Base-by-base conservation (phyloP, 2,797 vertebrate genomes). In the Sebastes diaconus region DNA sequence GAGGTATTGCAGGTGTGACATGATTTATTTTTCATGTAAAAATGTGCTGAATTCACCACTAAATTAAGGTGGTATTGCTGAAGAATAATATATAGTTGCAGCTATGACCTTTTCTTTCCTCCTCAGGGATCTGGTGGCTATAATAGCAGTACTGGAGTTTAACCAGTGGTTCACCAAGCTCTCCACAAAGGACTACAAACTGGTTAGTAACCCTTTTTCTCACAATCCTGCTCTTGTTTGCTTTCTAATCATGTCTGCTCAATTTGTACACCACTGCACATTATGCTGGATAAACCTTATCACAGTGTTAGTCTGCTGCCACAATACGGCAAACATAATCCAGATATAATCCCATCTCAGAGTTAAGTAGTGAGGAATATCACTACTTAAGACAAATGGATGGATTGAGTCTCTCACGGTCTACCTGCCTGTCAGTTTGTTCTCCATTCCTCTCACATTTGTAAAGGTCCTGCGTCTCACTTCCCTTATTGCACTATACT, bases 131-230 rank as follows among this genome's bases (percentile, higher is more conserved):
- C 96, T 99, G 91, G 97, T 99, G 90, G 98, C 98, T 59, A 99
- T 99, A 89, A 97, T 98, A 80, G 98, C 97, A 70, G 98, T 97
- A 3, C 94, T 99, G 93, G 98, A 99, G 80, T 98, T 98, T 78
- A 99, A 99, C 93, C 98, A 98, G 93, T 99, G 98, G 98, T 99
- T 99, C 95, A 98, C 96, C 83, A 99, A 98, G 88, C 95, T 99
- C 80, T 97, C 97, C 77, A 97, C 97, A 18, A 99, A 98, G 94
- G 98, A 99, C 92, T 97, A 97, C 83, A 98, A 98, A 95, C 95
- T 99, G 96, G 98, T 99, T 89, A 96, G 97, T 96, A 88, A 75
- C 58, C 7, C 3, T 36, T 42, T 24, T 25, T 74, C 11, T 54
- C 10, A n/a, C 52, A 24, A 27, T 25, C 50, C 39, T 59, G 3